These are phyloP conservation scores for Enoplosus armatus DNA, from an alignment of 2,797 vertebrate species.

Conservation along the genomic window DNA sequence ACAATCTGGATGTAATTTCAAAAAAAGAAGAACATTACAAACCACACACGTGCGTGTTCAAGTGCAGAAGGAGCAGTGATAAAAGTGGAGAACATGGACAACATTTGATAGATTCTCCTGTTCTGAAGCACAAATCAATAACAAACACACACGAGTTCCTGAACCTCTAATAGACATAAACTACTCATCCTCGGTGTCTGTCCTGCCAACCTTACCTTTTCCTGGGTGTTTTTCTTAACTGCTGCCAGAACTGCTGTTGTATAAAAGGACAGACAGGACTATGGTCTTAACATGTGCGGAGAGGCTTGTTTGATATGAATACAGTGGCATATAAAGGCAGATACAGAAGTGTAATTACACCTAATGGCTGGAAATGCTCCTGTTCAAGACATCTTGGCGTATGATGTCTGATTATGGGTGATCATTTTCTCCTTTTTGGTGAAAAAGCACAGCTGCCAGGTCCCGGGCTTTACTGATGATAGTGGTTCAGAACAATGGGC, in stretches of 20 bases:
- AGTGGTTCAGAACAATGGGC: slow-evolving; percentile 84
- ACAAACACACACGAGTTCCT: slow-evolving; percentile 66
- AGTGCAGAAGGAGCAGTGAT: slow-evolving; percentile 30
- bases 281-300: slow-evolving; percentile 57
- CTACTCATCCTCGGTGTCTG: slow-evolving; percentile 63
- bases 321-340: slow-evolving; percentile 77
- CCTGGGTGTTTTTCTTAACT: slow-evolving; percentile 73
- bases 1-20: background rate
- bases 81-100: slow-evolving; percentile 22
- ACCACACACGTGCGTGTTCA: slow-evolving; percentile 17
- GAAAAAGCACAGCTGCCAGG: slow-evolving; percentile 78
- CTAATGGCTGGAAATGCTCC: slow-evolving; percentile 84
- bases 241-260: slow-evolving; percentile 70
- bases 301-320: slow-evolving; percentile 80
- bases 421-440: slow-evolving; percentile 82
- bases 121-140: slow-evolving; percentile 77
- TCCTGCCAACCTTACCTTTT: slow-evolving; percentile 53
- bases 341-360: slow-evolving; percentile 81
- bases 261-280: slow-evolving; percentile 57
- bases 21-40: slow-evolving; percentile 10
- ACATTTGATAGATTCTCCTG: slow-evolving; percentile 66
- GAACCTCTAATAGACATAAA: slow-evolving; percentile 62
- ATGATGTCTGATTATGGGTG: slow-evolving; percentile 84
- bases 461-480: slow-evolving; percentile 80
- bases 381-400: slow-evolving; percentile 83